Evolutionary conservation across 2,797 vertebrate genomes (phyloP).

Genomic region (Sebastiscus albofasciatus): DNA sequence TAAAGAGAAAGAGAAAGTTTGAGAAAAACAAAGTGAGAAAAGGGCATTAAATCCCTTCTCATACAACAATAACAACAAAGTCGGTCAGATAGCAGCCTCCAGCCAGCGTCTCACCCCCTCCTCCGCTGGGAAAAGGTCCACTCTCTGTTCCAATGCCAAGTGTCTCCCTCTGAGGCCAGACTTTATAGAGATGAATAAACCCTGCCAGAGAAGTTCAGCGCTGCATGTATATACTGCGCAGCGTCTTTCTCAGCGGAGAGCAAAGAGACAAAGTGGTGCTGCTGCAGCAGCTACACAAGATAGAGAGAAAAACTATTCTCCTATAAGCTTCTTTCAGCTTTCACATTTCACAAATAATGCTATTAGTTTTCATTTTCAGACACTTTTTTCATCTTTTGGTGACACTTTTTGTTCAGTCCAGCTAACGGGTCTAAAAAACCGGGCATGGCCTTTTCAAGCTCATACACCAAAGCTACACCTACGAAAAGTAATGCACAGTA

Average conservation of each 20-base stretch:
- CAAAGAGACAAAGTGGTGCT: conserved; percentile 7
- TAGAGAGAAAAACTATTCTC: conserved; percentile 5
- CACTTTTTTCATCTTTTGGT: neutral
- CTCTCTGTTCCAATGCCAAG: conserved; percentile 56
- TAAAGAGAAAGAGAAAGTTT: neutral
- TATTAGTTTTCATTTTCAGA: neutral
- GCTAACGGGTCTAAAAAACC: neutral
- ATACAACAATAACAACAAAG: conserved; percentile 16
- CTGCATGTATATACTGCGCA: conserved; percentile 9
- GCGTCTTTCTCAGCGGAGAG: conserved; percentile 22
- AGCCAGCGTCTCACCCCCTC: conserved; percentile 1
- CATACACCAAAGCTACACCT: neutral
- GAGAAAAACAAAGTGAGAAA: neutral
- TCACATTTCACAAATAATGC: conserved; percentile 4
- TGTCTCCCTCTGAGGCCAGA: conserved; percentile 48
- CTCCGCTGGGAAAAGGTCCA: conserved; percentile 35
- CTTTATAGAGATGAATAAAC: conserved; percentile 54
- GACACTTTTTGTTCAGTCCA: neutral
- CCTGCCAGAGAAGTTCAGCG: conserved; percentile 27
- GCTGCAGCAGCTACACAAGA: conserved; percentile 3
- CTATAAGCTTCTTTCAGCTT: conserved; percentile 14
- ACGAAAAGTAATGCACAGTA: neutral
- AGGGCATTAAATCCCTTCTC: conserved; percentile 3
- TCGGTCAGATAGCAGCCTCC: conserved; percentile 29
- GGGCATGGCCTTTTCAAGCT: neutral